Evolutionary conservation across 1,140 invertebrate species (phyloP).

Genomic region (Brachionus rotundiformis): DNA sequence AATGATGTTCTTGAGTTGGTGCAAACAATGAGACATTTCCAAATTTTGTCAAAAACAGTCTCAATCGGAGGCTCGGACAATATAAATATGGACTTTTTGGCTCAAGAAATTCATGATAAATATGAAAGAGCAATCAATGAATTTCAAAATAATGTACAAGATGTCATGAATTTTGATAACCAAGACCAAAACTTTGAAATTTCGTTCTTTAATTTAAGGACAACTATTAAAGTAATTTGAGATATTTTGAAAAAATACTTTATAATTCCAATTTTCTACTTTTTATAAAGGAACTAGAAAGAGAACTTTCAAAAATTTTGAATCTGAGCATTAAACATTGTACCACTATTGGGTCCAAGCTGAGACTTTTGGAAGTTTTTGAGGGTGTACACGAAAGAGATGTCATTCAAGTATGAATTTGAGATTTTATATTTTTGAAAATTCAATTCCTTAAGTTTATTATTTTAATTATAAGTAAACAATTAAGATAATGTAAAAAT

Average conservation of each 20-base stretch:
- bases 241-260: not conserved
- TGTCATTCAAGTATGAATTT: conserved; percentile 59
- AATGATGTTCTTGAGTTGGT: conserved; percentile 64
- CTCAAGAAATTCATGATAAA: conserved; percentile 62
- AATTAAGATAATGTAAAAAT: too few relatives aligned
- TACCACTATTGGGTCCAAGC: conserved; percentile 59
- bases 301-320: conserved; percentile 40
- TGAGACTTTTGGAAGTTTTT: conserved; percentile 63
- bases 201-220: conserved; percentile 63
- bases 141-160: conserved; percentile 53
- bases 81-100: conserved; percentile 60
- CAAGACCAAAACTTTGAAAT: conserved; percentile 57
- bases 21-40: conserved; percentile 63
- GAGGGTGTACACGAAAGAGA: conserved; percentile 63
- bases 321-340: conserved; percentile 47
- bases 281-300: conserved; percentile 43
- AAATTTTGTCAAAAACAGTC: conserved; percentile 60
- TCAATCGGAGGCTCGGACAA: conserved; percentile 63
- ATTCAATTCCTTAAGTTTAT: too few relatives aligned
- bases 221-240: conserved; percentile 60
- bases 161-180: conserved; percentile 49
- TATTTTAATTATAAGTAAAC: too few relatives aligned
- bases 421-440: too few relatives aligned
- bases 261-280: not conserved
- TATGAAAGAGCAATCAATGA: conserved; percentile 59